Evolutionary conservation across 1,140 invertebrate genomes (phyloP).

Genomic region (Bicyclus anynana): DNA sequence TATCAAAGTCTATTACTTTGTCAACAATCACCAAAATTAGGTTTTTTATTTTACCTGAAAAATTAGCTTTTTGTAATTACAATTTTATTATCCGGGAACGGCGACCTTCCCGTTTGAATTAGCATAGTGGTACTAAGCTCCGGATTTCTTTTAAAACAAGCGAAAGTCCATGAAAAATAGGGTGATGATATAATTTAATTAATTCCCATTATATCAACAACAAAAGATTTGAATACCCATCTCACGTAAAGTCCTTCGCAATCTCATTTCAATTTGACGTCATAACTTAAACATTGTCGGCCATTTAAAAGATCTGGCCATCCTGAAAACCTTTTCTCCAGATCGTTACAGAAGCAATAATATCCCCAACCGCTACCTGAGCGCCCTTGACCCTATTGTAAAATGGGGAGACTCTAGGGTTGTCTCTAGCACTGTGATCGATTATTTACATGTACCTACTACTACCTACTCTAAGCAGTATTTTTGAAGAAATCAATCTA

Average conservation of each 20-base stretch:
- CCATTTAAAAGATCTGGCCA: constrained; percentile 3
- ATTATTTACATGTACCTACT: no score
- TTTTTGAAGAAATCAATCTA: no score
- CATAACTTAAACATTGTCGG: neutral
- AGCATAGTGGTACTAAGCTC: no score
- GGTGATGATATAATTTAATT: neutral
- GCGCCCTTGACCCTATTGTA: constrained; percentile 4
- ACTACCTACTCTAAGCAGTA: no score
- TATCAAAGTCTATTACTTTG: no score
- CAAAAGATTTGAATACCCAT: neutral
- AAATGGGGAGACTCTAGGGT: neutral
- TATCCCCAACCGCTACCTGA: neutral
- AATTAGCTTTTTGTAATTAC: no score
- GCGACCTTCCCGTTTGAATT: no score
- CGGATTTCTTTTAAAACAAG: no score
- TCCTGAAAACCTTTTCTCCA: constrained; percentile 20
- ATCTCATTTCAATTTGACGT: neutral
- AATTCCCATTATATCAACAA: neutral
- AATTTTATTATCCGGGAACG: no score
- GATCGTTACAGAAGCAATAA: constrained; percentile 23
- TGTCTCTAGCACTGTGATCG: neutral
- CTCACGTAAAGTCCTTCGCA: neutral
- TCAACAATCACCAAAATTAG: no score
- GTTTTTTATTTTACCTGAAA: no score
- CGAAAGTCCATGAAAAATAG: no score